A percentile compares a stretch with the other conserved stretches of the same genome.
These are phyloP conservation scores for Holotrichia oblita DNA, from an alignment of 1,140 invertebrate genomes.

Conservation along the genomic window DNA sequence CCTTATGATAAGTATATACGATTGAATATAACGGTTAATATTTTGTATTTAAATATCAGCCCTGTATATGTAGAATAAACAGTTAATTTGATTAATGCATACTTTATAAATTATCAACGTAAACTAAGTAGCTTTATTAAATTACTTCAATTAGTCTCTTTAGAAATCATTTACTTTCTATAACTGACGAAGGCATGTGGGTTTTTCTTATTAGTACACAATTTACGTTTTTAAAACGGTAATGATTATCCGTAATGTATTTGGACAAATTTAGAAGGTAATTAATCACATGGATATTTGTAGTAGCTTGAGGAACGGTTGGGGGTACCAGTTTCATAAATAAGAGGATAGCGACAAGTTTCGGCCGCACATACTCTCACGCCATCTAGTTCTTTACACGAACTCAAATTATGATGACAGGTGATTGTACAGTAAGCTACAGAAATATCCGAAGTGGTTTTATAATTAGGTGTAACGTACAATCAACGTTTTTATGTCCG, in stretches of 20 bases:
- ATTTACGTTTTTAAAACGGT: neutral
- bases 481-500: neutral
- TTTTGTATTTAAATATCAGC: neutral
- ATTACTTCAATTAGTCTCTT: neutral
- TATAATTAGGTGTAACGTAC: neutral
- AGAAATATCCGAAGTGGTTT: neutral
- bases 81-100: neutral
- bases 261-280: conserved; percentile 10
- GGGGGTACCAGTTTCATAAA: conserved; percentile 1
- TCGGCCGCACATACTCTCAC: neutral
- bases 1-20: no score
- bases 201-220: neutral
- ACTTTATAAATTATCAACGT: neutral
- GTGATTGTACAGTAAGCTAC: neutral
- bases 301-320: neutral
- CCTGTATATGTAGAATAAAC: neutral
- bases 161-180: neutral
- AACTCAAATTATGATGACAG: conserved; percentile 3
- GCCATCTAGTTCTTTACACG: conserved; percentile 1
- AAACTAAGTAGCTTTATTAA: neutral
- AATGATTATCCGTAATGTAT: neutral
- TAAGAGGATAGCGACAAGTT: neutral
- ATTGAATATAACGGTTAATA: neutral
- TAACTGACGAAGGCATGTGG: neutral
- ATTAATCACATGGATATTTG: neutral